Conservation (phyloP, 2,797 vertebrate species). For the Tympanoctomys barrerae region DNA sequence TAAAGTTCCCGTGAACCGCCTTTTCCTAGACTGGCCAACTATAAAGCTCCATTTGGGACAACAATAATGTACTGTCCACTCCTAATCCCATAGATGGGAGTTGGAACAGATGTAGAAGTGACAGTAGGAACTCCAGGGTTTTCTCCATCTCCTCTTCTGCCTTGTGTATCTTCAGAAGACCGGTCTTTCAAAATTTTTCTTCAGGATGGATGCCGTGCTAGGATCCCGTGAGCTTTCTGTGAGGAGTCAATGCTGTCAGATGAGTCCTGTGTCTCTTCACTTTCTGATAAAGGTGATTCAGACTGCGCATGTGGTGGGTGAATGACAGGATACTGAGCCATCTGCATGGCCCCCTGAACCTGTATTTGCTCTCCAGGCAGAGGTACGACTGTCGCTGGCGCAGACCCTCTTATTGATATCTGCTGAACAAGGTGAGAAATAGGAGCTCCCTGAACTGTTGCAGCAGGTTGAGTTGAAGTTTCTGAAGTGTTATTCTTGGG, state of each 20-base stretch:
- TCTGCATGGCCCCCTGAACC: constrained; percentile 91
- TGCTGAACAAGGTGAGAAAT: constrained; percentile 95
- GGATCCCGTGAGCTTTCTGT: constrained; percentile 93
- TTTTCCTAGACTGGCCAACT: constrained; percentile 90
- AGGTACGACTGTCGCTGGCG: constrained; percentile 90
- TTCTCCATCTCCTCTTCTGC: no score
- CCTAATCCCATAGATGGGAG: no score
- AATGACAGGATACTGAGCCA: constrained; percentile 91
- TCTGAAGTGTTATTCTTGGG: constrained; percentile 92
- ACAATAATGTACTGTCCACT: constrained; percentile 88
- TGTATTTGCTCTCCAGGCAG: constrained; percentile 90
- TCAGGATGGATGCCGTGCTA: constrained; percentile 95
- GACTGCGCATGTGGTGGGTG: constrained; percentile 90
- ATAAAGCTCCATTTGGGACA: constrained; percentile 93
- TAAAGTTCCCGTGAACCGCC: constrained; percentile 93
- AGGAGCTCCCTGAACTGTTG: constrained; percentile 92
- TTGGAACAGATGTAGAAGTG: no score
- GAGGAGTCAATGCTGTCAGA: constrained; percentile 94
- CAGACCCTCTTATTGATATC: constrained; percentile 94
- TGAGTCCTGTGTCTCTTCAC: constrained; percentile 96
- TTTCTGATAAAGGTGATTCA: constrained; percentile 91
- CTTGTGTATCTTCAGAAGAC: no score
- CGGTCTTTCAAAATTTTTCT: constrained; percentile 70
- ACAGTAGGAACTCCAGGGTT: no score
- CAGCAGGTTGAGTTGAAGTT: constrained; percentile 90